phyloP scores from a whole-genome alignment of 2,113 vertebrate species.

The Xenopus laevis region DNA sequence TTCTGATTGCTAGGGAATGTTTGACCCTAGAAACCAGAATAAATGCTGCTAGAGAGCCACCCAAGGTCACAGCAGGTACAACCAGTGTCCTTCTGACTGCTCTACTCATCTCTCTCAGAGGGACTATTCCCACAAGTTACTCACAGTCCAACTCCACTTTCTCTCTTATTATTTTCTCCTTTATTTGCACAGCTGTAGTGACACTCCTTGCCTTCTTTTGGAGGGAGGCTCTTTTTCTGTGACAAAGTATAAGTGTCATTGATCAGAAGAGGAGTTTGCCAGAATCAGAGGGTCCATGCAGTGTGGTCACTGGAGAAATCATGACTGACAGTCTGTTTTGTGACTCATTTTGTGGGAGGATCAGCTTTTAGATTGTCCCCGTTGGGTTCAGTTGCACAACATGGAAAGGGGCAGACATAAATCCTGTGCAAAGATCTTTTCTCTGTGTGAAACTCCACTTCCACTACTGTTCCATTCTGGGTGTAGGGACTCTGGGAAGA shows the following conservation, averaged over 20 bases:
- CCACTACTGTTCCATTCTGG: background rate
- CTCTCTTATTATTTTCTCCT: background rate
- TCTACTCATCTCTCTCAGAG: constrained; percentile 90
- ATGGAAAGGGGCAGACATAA: no score
- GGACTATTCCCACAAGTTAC: constrained; percentile 94
- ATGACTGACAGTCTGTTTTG: background rate
- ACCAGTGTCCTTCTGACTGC: constrained; percentile 95
- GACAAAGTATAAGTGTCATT: background rate
- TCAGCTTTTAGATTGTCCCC: background rate
- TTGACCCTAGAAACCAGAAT: no score
- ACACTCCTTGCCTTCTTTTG: background rate
- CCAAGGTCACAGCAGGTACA: constrained; percentile 94
- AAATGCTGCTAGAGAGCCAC: constrained; percentile 78
- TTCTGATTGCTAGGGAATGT: no score
- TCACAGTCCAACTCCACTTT: constrained; percentile 51
- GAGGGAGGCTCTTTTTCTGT: background rate
- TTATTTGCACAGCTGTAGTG: background rate
- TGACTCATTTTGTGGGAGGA: background rate
- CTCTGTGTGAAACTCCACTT: background rate
- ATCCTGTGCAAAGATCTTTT: background rate
- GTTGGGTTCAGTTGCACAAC: no score
- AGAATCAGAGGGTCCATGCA: background rate
- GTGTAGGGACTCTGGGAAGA: no score
- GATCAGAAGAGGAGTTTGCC: no score
- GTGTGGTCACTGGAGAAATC: no score